Evolutionary conservation across 2,797 vertebrate species (phyloP).

Genomic region (Calcarius lapponicus): DNA sequence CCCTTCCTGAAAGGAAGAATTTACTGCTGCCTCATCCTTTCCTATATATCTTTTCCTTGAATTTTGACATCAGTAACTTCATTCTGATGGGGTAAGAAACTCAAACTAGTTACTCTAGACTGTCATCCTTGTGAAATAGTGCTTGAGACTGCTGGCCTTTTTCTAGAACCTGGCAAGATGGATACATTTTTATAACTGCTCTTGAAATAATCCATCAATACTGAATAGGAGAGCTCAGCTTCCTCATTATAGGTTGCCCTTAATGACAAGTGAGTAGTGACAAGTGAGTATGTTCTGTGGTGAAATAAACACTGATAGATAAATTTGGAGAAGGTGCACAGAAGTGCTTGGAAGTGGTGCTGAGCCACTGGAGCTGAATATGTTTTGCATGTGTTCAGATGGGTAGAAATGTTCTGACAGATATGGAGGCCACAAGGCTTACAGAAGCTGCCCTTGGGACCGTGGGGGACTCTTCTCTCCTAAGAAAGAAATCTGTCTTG

Average conservation of each 20-base stretch:
- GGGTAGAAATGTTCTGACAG: background rate
- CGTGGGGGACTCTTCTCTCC: rapidly evolving
- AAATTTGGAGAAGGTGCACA: background rate
- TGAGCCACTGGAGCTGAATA: background rate
- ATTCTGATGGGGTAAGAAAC: background rate
- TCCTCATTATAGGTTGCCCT: background rate
- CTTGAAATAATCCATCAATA: background rate
- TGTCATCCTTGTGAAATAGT: background rate
- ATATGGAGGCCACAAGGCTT: background rate
- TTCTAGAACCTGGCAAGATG: background rate
- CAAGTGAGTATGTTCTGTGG: background rate
- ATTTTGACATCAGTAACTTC: background rate
- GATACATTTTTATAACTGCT: background rate
- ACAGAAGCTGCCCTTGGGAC: background rate
- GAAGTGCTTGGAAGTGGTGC: background rate
- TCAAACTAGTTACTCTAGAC: background rate
- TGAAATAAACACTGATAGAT: background rate
- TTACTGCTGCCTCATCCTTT: background rate
- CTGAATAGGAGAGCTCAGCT: background rate
- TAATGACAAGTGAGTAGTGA: background rate
- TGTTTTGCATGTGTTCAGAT: background rate
- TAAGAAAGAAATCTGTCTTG: background rate
- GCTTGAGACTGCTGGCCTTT: background rate
- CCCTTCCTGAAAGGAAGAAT: background rate
- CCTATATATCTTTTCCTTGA: background rate